phyloP scores from a whole-genome alignment of 1,140 invertebrate species.

The Drosophila funebris region DNA sequence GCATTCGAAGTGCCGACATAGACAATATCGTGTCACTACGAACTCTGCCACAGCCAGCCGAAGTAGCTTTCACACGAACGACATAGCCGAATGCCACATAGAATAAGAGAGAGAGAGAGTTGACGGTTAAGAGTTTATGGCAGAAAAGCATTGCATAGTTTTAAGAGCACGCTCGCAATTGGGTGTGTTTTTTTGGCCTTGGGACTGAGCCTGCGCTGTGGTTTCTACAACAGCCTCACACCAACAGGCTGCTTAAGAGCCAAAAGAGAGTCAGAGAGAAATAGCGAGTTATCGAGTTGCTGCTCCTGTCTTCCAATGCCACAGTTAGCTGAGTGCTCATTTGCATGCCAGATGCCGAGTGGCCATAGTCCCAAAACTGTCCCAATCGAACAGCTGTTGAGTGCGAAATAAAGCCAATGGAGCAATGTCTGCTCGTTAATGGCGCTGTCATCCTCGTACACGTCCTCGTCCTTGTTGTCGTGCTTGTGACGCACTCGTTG shows the following conservation, averaged over 20 bases:
- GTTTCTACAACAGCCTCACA: slow-evolving; percentile 22
- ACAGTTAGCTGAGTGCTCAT: slow-evolving; percentile 36
- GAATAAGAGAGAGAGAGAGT: background rate
- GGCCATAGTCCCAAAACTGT: slow-evolving; percentile 38
- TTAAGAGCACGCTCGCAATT: slow-evolving; percentile 38
- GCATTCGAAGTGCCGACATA: slow-evolving; percentile 64
- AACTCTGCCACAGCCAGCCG: slow-evolving; percentile 11
- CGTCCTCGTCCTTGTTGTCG: slow-evolving; percentile 21
- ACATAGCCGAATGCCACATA: background rate
- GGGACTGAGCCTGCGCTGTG: slow-evolving; percentile 21
- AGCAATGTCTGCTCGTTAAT: slow-evolving; percentile 45
- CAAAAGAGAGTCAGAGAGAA: background rate
- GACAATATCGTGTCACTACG: slow-evolving; percentile 28
- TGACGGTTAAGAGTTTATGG: background rate
- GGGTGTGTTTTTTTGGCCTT: slow-evolving; percentile 52
- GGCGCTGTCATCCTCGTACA: slow-evolving; percentile 24
- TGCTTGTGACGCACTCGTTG: slow-evolving; percentile 53
- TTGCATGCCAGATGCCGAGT: slow-evolving; percentile 19
- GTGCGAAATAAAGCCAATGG: slow-evolving; percentile 50
- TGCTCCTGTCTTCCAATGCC: slow-evolving; percentile 43
- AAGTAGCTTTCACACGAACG: background rate
- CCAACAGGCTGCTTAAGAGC: slow-evolving; percentile 47
- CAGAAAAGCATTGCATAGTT: slow-evolving; percentile 37
- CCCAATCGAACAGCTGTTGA: slow-evolving; percentile 50
- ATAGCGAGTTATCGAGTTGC: background rate